phyloP scores from a whole-genome alignment of 2,888 invertebrate species.

The Torymus texanus region DNA sequence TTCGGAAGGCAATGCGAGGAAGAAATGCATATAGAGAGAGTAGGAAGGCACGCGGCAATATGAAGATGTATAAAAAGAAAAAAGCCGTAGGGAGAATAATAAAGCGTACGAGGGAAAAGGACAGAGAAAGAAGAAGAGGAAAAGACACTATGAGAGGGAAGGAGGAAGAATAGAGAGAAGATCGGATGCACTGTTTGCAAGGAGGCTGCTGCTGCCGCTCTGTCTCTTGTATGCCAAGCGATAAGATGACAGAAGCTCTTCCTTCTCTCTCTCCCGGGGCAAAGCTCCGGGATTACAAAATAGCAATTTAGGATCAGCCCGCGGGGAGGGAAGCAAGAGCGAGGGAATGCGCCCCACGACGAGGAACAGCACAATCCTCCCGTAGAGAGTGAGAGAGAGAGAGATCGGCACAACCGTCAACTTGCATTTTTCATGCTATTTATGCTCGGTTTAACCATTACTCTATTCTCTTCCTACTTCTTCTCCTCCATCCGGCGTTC shows the following conservation, averaged over 20 bases:
- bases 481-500: not conserved
- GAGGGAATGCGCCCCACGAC: not conserved
- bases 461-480: not conserved
- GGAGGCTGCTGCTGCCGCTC: not conserved
- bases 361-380: no score
- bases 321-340: not conserved
- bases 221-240: conserved; percentile 34
- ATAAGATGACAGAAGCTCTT: conserved; percentile 47
- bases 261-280: not conserved
- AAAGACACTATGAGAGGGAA: not conserved
- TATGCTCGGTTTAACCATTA: conserved; percentile 22
- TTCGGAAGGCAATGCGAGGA: no score
- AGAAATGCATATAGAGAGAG: no score
- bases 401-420: no score
- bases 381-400: no score
- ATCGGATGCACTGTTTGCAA: conserved; percentile 1
- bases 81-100: no score
- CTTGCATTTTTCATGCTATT: conserved; percentile 16
- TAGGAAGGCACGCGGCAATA: no score
- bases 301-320: conserved; percentile 50
- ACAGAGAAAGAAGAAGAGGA: not conserved
- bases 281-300: conserved; percentile 49
- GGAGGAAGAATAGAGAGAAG: not conserved
- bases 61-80: no score
- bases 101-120: not conserved